Base-by-base conservation (phyloP, 2,888 invertebrate genomes). In the Lasioglossum malachurum region DNA sequence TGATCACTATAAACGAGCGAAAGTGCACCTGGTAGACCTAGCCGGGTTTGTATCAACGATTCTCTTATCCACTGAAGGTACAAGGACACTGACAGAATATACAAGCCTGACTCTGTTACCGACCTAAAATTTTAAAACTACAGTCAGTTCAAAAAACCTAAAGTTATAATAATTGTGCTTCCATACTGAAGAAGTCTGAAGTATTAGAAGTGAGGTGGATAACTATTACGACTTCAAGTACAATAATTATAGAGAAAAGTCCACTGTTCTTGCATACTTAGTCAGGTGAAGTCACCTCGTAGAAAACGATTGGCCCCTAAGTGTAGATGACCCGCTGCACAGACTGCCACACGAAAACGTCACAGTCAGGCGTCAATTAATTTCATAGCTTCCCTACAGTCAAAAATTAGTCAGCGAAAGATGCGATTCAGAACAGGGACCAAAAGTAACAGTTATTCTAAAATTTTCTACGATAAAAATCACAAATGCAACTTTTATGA, bases 1-100 rank as follows among this genome's bases (percentile, higher is more conserved):
- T 27, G 93, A 95, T 74, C 94, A 92, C 84, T 94, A 95, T 49
- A 93, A 94, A 60, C 94, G 95, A 86, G 96, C 96, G 1, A 96
- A 96, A 93, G 93, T 96, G 83, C 96, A 96, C 92, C 91, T 96
- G 31, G 96, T 96, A 16, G 96, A 96, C 93, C 94, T 96, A 64
- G 96, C 96, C 41, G 96, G 96, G 96, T 96, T 93, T 87, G 92
- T 86, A 83, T 53, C 12, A n/a, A 41, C 44, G 19, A 23, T 60
- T 35, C 35, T 44, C n/a, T 49, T 82, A 85, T 76, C 84, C 84
- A 84, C 84, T 4, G 85, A 57, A 46, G 84, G 75, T 85, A 84
- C 74, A 35, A 27, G 3, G 19, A 3, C 23, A 27, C 64, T 12
- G 12, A 2, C 3, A 19, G 64, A 31, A 64, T 19, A 19, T 19